Base-by-base conservation (phyloP, 2,797 vertebrate genomes). In the Holocentrus rufus region DNA sequence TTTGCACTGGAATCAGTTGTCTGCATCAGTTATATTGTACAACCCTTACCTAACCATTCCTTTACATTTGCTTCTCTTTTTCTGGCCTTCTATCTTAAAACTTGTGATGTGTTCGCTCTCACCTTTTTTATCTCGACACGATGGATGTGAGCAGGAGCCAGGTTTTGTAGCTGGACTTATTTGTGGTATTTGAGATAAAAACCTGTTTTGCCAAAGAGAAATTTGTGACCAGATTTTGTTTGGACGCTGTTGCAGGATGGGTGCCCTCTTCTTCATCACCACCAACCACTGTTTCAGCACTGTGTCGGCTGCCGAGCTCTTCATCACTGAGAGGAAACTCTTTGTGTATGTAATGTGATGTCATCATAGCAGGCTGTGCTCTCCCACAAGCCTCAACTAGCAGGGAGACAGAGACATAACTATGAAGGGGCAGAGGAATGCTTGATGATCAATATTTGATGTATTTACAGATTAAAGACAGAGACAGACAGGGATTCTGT, bases 281-380 rank as follows among this genome's bases (percentile, higher is more conserved):
- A 96, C 93, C 60, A 96, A 98, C 80, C 96, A 97, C 92, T 98
- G 97, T 84, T 99, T 99, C 91, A 95, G 86, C 91, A 96, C 96
- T 0, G 61, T 97, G 54, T 95, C 96, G 1, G 93, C 95, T 1
- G 93, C 97, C 14, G 96, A 99, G 74, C 95, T 98, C 76, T 97
- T 99, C 2, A 92, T 99, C 72, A 80, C 80, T 0, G 97, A 98
- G 87, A 97, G 95, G 85, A 96, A 97, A 60, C 93, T 98, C 23
- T 99, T 98, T 56, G 92, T 91, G 97, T 98, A 89, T 71, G 97
- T 95, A 44, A 36, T 36, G 18, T 17, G 17, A 31, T 31, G 25
- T 2, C 25, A 27, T 27, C 25, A 27, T 2, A 5, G 3, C 15
- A 22, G 17, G 23, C 14, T 56, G 23, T 56, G 15, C 27, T 31